These are phyloP conservation scores for Lycodopsis pacificus DNA, from an alignment of 2,797 vertebrate genomes.

Conservation along the genomic window DNA sequence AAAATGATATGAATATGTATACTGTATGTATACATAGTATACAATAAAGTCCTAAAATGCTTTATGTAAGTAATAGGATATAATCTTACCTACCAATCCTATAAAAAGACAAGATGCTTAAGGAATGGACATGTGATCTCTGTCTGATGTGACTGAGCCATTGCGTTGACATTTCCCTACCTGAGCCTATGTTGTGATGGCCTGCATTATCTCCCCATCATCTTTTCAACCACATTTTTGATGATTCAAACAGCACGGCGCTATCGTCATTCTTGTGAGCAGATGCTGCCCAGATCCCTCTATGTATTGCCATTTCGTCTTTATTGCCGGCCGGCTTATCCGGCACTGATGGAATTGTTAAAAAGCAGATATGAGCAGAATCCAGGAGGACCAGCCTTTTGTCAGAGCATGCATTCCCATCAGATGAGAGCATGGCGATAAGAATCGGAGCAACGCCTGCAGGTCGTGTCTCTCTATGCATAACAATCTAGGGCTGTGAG, in stretches of 20 bases:
- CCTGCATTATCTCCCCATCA: slow-evolving; percentile 62
- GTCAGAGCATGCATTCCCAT: slow-evolving; percentile 77
- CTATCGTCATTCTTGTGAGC: slow-evolving; percentile 76
- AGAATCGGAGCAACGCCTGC: slow-evolving; percentile 81
- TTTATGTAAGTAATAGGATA: background rate
- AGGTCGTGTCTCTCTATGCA: slow-evolving; percentile 82
- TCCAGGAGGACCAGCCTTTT: slow-evolving; percentile 79
- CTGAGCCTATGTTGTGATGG: slow-evolving; percentile 39
- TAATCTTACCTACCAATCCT: background rate
- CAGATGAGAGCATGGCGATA: slow-evolving; percentile 81
- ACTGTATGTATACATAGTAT: background rate
- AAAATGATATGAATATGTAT: background rate
- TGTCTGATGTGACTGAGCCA: slow-evolving; percentile 38
- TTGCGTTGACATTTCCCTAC: slow-evolving; percentile 60
- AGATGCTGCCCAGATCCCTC: slow-evolving; percentile 79
- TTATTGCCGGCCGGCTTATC: slow-evolving; percentile 82
- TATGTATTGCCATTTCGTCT: slow-evolving; percentile 75
- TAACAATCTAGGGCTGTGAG: slow-evolving; percentile 78
- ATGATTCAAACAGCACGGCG: slow-evolving; percentile 75
- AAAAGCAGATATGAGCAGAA: slow-evolving; percentile 82
- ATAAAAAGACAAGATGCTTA: slow-evolving; percentile 5
- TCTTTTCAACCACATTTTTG: slow-evolving; percentile 63
- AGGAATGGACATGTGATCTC: slow-evolving; percentile 29
- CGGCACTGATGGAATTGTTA: slow-evolving; percentile 85
- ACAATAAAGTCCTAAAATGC: background rate